Evolutionary conservation across 1,140 invertebrate species (phyloP).

Genomic region (Drosophila simulans): DNA sequence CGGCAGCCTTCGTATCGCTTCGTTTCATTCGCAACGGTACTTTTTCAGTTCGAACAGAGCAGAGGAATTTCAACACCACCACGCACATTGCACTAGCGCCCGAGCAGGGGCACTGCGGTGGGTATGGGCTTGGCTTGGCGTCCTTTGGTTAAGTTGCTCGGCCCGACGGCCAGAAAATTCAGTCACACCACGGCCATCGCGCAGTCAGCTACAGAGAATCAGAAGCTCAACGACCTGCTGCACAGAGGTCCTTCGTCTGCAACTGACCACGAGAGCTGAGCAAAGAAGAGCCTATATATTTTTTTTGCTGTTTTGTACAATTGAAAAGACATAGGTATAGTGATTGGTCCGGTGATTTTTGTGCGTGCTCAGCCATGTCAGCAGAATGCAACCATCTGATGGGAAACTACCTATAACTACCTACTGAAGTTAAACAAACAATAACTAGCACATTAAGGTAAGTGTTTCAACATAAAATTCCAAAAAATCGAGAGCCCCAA

Average conservation of each 20-base stretch:
- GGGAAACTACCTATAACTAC: conserved; percentile 6
- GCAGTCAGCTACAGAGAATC: conserved; percentile 53
- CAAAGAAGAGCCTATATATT: conserved; percentile 1
- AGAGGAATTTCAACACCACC: conserved; percentile 50
- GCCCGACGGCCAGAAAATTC: conserved; percentile 16
- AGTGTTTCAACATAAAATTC: conserved; percentile 1
- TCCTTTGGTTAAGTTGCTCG: conserved; percentile 29
- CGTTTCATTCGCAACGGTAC: conserved; percentile 12
- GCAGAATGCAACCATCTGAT: conserved; percentile 9
- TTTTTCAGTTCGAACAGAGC: conserved; percentile 22
- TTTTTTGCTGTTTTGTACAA: conserved; percentile 22
- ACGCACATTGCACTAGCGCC: conserved; percentile 23
- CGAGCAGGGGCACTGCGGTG: not conserved
- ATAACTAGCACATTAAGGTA: conserved; percentile 37
- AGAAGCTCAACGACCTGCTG: conserved; percentile 11
- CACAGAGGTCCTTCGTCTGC: conserved; percentile 22
- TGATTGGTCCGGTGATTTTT: conserved; percentile 7
- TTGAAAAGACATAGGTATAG: conserved; percentile 7
- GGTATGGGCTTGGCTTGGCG: conserved; percentile 11
- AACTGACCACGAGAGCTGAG: conserved; percentile 33
- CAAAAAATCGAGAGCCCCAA: not conserved
- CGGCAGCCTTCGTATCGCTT: conserved; percentile 2
- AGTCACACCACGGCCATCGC: conserved; percentile 69
- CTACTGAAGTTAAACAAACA: conserved; percentile 9
- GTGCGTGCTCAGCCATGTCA: conserved; percentile 10